Conservation (phyloP, 2,888 invertebrate species). For the Sarcophaga caerulescens region DNA sequence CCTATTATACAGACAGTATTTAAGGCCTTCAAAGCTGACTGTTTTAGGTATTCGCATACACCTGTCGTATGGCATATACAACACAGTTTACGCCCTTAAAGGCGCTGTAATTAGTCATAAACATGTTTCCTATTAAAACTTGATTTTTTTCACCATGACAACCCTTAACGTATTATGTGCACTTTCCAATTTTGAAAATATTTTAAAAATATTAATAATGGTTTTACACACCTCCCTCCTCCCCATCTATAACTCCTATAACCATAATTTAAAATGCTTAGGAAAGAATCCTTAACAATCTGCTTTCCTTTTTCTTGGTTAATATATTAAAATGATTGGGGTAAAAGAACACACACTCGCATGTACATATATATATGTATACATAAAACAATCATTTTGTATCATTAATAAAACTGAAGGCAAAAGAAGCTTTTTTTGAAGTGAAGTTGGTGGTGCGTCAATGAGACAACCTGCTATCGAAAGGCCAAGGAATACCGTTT, state of each 20-base stretch:
- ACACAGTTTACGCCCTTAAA: too few relatives aligned
- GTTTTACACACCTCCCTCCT: not conserved
- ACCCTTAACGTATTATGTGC: not conserved
- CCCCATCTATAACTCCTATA: not conserved
- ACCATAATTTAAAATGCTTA: not conserved
- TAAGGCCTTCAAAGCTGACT: too few relatives aligned
- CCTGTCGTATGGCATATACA: too few relatives aligned
- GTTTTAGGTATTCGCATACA: too few relatives aligned
- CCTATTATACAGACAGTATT: too few relatives aligned
- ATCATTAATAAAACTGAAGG: constrained; percentile 52
- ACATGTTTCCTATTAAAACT: not conserved
- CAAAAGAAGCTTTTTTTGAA: not conserved
- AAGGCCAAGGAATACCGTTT: too few relatives aligned
- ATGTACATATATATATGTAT: too few relatives aligned
- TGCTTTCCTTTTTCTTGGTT: constrained; percentile 24
- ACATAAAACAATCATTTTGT: constrained; percentile 20
- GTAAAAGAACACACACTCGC: not conserved
- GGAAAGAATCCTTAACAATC: not conserved
- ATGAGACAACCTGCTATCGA: too few relatives aligned
- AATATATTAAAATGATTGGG: not conserved
- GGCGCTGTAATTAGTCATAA: too few relatives aligned
- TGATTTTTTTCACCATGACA: not conserved
- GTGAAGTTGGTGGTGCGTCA: not conserved
- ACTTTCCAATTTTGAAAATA: constrained; percentile 5
- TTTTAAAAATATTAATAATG: constrained; percentile 43